These are phyloP conservation scores for Microvelia longipes DNA, from an alignment of 1,140 invertebrate genomes.

Conservation along the genomic window DNA sequence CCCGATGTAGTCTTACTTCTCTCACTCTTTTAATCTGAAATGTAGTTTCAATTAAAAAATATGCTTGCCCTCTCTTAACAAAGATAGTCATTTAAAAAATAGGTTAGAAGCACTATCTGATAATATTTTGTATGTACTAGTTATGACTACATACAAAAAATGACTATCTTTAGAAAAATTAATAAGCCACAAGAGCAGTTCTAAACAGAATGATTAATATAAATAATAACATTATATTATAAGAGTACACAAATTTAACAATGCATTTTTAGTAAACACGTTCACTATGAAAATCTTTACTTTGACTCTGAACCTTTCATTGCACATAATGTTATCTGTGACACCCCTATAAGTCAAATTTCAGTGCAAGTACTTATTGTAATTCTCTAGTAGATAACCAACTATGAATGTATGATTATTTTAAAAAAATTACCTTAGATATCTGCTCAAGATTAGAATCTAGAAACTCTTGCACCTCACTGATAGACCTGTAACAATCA, in stretches of 20 bases:
- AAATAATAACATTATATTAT: too few relatives aligned
- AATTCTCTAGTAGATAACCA: background rate
- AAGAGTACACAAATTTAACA: too few relatives aligned
- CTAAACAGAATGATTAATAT: too few relatives aligned
- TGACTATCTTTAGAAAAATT: too few relatives aligned
- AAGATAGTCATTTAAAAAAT: too few relatives aligned
- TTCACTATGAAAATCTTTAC: background rate
- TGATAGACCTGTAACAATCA: slow-evolving; percentile 17
- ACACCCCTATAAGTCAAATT: background rate
- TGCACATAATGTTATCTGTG: background rate
- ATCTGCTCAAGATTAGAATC: slow-evolving; percentile 19
- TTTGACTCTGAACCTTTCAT: background rate
- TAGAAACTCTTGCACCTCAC: slow-evolving; percentile 19
- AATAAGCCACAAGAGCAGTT: too few relatives aligned
- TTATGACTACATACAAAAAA: too few relatives aligned
- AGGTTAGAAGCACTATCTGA: too few relatives aligned
- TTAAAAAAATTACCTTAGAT: slow-evolving; percentile 15
- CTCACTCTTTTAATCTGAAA: too few relatives aligned
- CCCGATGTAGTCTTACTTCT: background rate
- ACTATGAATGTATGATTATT: background rate
- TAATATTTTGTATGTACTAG: too few relatives aligned
- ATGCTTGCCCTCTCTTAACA: background rate
- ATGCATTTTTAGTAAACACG: background rate
- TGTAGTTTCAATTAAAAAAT: background rate
- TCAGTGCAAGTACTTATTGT: background rate